These are phyloP conservation scores for Acronicta alni DNA, from an alignment of 2,888 invertebrate genomes.

Conservation along the genomic window DNA sequence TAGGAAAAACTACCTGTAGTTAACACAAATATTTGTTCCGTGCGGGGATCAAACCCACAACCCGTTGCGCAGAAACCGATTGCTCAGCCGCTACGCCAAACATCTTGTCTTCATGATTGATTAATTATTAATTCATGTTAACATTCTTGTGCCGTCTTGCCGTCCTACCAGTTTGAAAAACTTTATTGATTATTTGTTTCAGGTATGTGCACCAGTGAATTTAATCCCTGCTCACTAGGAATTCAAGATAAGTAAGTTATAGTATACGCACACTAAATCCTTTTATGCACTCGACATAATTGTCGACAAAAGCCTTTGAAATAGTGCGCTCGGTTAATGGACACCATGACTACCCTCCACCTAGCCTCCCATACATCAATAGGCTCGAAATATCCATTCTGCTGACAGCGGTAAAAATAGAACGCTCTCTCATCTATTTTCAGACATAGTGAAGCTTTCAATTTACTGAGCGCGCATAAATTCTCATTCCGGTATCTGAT, in stretches of 20 bases:
- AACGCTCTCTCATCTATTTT: conserved; percentile 4
- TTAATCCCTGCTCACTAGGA: no score
- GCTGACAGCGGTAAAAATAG: conserved; percentile 19
- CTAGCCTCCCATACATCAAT: conserved; percentile 13
- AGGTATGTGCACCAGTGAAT: no score
- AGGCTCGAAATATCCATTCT: conserved; percentile 32
- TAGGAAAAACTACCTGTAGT: no score
- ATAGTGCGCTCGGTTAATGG: conserved; percentile 53
- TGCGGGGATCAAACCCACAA: no score
- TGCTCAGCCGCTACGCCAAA: no score
- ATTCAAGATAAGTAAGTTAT: no score
- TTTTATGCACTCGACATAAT: conserved; percentile 34
- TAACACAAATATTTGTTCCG: no score
- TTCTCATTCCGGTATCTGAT: not conserved
- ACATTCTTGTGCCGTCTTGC: no score
- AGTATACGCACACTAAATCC: conserved; percentile 23
- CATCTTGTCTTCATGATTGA: no score
- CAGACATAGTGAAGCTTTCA: not conserved
- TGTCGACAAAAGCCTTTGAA: conserved; percentile 40
- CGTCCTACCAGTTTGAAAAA: no score
- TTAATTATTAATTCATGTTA: no score
- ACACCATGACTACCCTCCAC: conserved; percentile 6
- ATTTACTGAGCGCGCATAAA: not conserved
- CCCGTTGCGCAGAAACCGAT: no score
- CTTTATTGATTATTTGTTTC: not conserved